phyloP scores from a whole-genome alignment of 2,888 invertebrate genomes.

The Argyresthia goedartella region DNA sequence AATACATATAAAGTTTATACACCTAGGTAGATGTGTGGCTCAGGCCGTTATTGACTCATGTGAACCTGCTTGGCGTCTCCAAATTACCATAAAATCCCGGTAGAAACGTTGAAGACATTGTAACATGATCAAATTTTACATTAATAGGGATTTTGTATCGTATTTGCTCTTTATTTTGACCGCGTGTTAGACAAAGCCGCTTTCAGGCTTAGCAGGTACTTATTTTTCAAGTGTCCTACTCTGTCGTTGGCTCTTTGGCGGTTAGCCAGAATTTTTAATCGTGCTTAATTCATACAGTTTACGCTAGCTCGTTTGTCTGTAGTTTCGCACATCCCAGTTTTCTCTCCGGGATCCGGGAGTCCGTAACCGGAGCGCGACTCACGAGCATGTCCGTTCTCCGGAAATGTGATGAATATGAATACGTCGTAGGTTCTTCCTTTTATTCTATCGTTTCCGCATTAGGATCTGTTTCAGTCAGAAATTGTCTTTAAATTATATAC shows the following conservation, averaged over 20 bases:
- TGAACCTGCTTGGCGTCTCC: too few species aligned
- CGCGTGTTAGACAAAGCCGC: neutral
- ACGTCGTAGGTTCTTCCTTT: too few species aligned
- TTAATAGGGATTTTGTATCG: too few species aligned
- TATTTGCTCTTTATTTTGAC: too few species aligned
- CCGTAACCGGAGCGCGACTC: neutral
- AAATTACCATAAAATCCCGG: too few species aligned
- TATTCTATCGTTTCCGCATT: neutral
- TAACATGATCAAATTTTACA: too few species aligned
- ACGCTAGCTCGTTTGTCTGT: conserved; percentile 27
- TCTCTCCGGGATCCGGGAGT: conserved; percentile 1
- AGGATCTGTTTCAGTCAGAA: too few species aligned
- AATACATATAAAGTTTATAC: too few species aligned
- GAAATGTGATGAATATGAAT: conserved; percentile 53
- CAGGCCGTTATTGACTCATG: too few species aligned
- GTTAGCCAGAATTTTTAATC: conserved; percentile 33
- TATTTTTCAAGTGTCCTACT: neutral
- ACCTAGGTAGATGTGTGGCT: too few species aligned
- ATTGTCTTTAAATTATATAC: too few species aligned
- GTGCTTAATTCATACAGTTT: conserved; percentile 36
- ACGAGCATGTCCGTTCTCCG: conserved; percentile 24
- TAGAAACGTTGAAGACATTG: too few species aligned
- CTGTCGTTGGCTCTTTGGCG: conserved; percentile 24
- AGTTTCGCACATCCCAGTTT: conserved; percentile 6
- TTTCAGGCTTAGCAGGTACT: neutral